A percentile compares a stretch with the other conserved stretches of the same genome.
These are phyloP conservation scores for Blastomussa wellsi DNA, from an alignment of 92 coral and sea anemone genomes.

Conservation along the genomic window DNA sequence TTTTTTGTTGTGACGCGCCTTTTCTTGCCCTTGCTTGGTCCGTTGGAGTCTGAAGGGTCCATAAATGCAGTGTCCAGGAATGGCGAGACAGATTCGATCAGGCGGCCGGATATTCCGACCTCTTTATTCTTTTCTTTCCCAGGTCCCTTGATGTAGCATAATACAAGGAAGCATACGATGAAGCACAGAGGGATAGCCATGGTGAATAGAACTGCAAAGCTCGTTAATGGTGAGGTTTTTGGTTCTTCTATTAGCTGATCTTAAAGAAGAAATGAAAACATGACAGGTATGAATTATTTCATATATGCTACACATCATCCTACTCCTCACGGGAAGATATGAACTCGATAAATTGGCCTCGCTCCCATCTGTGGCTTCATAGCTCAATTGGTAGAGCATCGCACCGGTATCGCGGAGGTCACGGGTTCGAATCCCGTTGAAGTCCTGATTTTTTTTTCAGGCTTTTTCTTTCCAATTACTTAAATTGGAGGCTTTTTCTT, in stretches of 20 bases:
- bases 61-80: conserved; percentile 44
- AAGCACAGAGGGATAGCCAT: conserved; percentile 45
- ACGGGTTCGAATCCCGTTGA: too few relatives aligned
- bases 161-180: conserved; percentile 40
- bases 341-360: too few relatives aligned
- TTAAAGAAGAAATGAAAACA: background rate
- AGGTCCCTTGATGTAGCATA: conserved; percentile 47
- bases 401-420: too few relatives aligned
- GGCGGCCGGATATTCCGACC: conserved; percentile 8
- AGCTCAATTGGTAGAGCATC: too few relatives aligned
- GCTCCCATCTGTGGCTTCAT: too few relatives aligned
- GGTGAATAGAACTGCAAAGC: conserved; percentile 39
- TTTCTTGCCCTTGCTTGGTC: background rate
- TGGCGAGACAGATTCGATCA: conserved; percentile 32
- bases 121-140: conserved; percentile 35
- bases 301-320: too few relatives aligned
- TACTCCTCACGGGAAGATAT: too few relatives aligned
- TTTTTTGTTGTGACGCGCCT: background rate
- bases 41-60: conserved; percentile 17
- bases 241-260: conserved; percentile 13
- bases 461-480: too few relatives aligned
- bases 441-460: too few relatives aligned
- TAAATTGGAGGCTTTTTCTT: too few relatives aligned
- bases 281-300: background rate
- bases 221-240: conserved; percentile 25